phyloP scores from a whole-genome alignment of 2,888 invertebrate genomes.

The Dryobota labecula region DNA sequence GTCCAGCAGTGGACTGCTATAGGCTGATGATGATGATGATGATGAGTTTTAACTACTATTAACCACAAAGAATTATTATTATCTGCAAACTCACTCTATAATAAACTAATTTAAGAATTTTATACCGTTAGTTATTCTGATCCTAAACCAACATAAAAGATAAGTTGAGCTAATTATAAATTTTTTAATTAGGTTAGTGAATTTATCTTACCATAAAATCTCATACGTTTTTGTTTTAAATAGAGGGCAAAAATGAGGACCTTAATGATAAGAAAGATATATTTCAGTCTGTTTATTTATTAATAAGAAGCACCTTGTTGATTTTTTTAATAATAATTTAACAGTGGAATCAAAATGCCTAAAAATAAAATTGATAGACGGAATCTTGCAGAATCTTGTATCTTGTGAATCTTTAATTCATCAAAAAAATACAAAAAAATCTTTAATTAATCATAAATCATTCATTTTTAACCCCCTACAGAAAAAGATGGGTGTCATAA shows the following conservation, averaged over 20 bases:
- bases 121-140: conserved; percentile 5
- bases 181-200: conserved; percentile 45
- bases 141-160: conserved; percentile 51
- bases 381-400: not conserved
- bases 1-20: too few relatives aligned
- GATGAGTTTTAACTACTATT: too few relatives aligned
- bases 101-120: not conserved
- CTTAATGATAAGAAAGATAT: not conserved
- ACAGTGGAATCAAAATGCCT: not conserved
- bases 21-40: too few relatives aligned
- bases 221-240: conserved; percentile 24
- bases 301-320: not conserved
- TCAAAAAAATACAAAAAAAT: too few relatives aligned
- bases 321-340: not conserved
- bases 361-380: too few relatives aligned
- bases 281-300: conserved; percentile 2
- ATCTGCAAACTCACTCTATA: not conserved
- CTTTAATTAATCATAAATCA: too few relatives aligned
- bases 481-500: too few relatives aligned
- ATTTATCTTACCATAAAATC: conserved; percentile 22
- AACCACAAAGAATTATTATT: too few relatives aligned
- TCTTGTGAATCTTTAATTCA: not conserved
- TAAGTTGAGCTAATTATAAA: conserved; percentile 36
- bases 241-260: conserved; percentile 1
- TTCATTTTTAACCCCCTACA: too few relatives aligned